These are phyloP conservation scores for Pararge aegeria DNA, from an alignment of 1,140 invertebrate species.

Conservation along the genomic window DNA sequence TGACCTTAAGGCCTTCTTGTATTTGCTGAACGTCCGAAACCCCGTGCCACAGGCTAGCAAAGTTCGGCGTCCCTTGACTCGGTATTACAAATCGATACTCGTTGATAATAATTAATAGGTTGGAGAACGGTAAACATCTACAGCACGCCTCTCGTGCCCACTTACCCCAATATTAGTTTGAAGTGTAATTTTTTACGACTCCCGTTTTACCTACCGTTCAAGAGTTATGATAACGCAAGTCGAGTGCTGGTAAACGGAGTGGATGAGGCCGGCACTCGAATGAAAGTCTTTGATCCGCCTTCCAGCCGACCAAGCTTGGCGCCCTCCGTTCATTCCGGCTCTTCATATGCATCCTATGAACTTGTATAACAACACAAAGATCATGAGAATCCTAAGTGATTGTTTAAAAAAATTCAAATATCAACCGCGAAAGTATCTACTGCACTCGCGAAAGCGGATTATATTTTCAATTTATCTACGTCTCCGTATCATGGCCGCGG, in stretches of 20 bases:
- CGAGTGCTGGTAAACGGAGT: conserved; percentile 48
- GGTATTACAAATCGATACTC: conserved; percentile 66
- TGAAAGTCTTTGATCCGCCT: conserved; percentile 57
- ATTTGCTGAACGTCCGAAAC: not conserved
- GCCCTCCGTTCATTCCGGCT: conserved; percentile 34
- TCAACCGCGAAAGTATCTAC: conserved; percentile 55
- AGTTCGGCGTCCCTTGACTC: conserved; percentile 31
- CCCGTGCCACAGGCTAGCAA: conserved; percentile 23
- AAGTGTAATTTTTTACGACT: conserved; percentile 72
- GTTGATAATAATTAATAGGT: conserved; percentile 66
- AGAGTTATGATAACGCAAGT: conserved; percentile 62
- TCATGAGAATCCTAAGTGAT: conserved; percentile 40
- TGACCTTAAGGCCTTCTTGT: conserved; percentile 34
- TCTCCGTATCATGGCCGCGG: conserved; percentile 30
- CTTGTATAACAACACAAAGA: conserved; percentile 41
- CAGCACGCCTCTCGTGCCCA: conserved; percentile 38
- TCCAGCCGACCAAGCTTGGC: conserved; percentile 41
- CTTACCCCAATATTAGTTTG: conserved; percentile 55
- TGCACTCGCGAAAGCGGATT: conserved; percentile 51
- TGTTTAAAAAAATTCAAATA: conserved; percentile 43
- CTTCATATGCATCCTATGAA: conserved; percentile 44
- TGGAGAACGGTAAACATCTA: conserved; percentile 40
- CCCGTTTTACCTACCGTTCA: conserved; percentile 66
- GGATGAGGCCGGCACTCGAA: conserved; percentile 52
- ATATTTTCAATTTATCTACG: conserved; percentile 48